phyloP scores from a whole-genome alignment of 2,888 invertebrate species.

The Sussaba pulchella region DNA sequence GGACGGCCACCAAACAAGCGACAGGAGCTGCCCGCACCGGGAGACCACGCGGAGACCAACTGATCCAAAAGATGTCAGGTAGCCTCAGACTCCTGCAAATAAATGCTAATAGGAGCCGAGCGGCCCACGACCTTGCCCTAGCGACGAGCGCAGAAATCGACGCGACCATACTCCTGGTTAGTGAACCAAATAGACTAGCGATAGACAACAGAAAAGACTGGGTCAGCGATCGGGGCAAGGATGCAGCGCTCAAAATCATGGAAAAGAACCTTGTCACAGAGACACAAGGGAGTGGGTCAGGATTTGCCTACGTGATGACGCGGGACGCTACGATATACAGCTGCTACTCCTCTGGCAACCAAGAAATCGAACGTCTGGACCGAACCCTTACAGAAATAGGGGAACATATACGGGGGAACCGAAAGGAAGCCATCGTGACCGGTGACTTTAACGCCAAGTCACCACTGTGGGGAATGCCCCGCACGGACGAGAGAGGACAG shows the following conservation, averaged over 20 bases:
- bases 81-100: conserved; percentile 26
- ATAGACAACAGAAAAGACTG: conserved; percentile 58
- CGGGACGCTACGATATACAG: conserved; percentile 34
- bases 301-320: conserved; percentile 47
- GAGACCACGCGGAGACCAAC: not conserved
- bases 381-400: conserved; percentile 51
- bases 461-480: conserved; percentile 60
- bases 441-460: conserved; percentile 63
- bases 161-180: conserved; percentile 3
- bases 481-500: conserved; percentile 56
- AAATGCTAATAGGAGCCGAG: conserved; percentile 35
- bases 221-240: not conserved
- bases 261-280: conserved; percentile 29
- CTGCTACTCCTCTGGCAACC: conserved; percentile 42
- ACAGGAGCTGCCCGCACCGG: not conserved
- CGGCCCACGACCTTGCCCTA: conserved; percentile 23
- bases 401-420: conserved; percentile 12
- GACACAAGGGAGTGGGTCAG: conserved; percentile 33
- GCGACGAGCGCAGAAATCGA: not conserved
- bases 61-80: not conserved
- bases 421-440: conserved; percentile 38
- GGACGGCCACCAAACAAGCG: conserved; percentile 25
- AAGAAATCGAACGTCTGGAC: conserved; percentile 37
- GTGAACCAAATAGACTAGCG: conserved; percentile 22
- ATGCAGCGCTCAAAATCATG: conserved; percentile 28